Conservation (phyloP, 2,113 vertebrate species). For the Crotalus helleri region DNA sequence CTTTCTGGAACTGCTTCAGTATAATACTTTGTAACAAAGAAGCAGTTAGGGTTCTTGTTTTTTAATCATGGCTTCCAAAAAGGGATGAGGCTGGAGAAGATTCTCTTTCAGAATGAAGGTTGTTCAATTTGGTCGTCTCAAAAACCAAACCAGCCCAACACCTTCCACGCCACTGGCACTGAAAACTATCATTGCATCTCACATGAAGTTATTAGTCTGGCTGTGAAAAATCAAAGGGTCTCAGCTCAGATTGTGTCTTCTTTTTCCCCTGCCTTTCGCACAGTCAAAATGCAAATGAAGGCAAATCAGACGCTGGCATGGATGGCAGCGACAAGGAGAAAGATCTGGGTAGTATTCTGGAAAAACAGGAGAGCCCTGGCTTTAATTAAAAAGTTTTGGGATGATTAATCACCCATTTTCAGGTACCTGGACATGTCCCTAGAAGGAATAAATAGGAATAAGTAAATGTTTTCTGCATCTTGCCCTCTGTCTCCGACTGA, state of each 20-base stretch:
- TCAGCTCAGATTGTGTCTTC: slow-evolving; percentile 47
- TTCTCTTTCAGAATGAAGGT: slow-evolving; percentile 63
- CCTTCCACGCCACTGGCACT: slow-evolving; percentile 58
- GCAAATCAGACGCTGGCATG: slow-evolving; percentile 69
- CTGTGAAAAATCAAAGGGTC: slow-evolving; percentile 48
- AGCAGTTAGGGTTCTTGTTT: background rate
- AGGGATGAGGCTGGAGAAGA: slow-evolving; percentile 55
- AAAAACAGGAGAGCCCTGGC: slow-evolving; percentile 49
- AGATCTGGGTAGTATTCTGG: slow-evolving; percentile 56
- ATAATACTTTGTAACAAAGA: slow-evolving; percentile 55
- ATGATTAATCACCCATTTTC: slow-evolving; percentile 59
- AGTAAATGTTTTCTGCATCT: background rate
- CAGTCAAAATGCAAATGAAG: slow-evolving; percentile 76
- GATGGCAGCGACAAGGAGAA: slow-evolving; percentile 51
- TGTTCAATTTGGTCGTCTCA: slow-evolving; percentile 73
- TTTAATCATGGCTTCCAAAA: slow-evolving; percentile 29
- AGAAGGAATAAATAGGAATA: background rate
- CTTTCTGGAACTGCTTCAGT: slow-evolving; percentile 47
- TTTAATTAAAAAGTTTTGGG: slow-evolving; percentile 57
- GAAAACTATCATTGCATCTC: slow-evolving; percentile 53
- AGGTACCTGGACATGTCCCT: slow-evolving; percentile 29
- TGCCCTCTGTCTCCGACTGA: background rate
- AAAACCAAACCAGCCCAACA: slow-evolving; percentile 55
- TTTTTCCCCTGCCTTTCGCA: slow-evolving; percentile 49
- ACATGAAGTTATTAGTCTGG: slow-evolving; percentile 60